Percentiles rank a stretch among this genome's conserved stretches.
phyloP scores from a whole-genome alignment of 2,797 vertebrate genomes.

The Meriones psammophilus region DNA sequence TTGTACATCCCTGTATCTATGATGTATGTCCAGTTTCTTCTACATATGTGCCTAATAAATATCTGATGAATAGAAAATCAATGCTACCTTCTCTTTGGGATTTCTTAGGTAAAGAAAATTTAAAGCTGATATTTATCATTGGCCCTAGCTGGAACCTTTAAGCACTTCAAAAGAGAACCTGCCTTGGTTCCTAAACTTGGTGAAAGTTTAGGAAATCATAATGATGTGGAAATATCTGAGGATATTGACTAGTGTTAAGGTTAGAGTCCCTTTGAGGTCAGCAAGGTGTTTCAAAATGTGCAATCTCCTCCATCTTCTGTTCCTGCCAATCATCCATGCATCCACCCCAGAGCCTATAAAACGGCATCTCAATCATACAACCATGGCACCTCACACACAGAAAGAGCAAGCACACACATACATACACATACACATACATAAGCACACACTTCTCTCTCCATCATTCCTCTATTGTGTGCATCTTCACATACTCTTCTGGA shows the following conservation, averaged over 20 bases:
- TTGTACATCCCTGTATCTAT: background rate
- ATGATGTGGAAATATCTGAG: background rate
- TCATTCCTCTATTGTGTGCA: background rate
- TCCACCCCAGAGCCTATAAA: background rate
- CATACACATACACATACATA: background rate
- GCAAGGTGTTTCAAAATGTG: background rate
- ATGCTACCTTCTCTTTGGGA: background rate
- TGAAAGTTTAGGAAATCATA: background rate
- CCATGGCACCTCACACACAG: background rate
- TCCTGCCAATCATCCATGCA: background rate
- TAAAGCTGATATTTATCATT: background rate
- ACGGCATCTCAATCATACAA: background rate
- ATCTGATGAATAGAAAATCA: background rate
- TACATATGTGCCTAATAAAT: background rate
- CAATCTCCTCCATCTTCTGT: background rate
- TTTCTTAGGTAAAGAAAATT: constrained; percentile 38
- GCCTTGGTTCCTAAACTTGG: background rate
- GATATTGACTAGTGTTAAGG: background rate
- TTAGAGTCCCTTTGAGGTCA: background rate
- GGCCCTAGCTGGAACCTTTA: background rate
- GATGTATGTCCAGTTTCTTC: background rate
- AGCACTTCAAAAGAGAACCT: background rate
- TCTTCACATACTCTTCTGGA: background rate
- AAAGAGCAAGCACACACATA: background rate
- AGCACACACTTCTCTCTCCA: background rate